These are phyloP conservation scores for Mactromeris polynyma DNA, from an alignment of 2,888 invertebrate genomes.

Conservation along the genomic window DNA sequence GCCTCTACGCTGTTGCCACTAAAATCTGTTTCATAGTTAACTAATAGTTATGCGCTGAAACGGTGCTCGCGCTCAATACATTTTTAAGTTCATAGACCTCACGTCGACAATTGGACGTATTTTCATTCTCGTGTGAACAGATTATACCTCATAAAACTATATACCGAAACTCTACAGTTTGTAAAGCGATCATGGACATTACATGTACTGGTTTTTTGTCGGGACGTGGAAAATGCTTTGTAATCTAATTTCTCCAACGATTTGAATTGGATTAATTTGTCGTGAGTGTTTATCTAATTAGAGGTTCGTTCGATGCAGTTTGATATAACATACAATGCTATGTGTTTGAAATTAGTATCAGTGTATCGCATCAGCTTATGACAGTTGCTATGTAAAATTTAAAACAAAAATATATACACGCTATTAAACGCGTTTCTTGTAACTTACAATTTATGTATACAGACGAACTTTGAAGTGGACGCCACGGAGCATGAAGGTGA, in stretches of 20 bases:
- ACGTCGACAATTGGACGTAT: neutral
- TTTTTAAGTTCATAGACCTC: neutral
- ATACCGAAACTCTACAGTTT: neutral
- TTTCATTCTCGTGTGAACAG: neutral
- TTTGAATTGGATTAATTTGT: neutral
- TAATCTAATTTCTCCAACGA: neutral
- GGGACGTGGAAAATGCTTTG: neutral
- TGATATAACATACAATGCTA: neutral
- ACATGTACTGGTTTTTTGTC: neutral
- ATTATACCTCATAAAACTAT: neutral
- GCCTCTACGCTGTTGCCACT: neutral
- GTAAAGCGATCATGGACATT: neutral
- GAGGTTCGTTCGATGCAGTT: neutral
- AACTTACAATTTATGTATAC: neutral
- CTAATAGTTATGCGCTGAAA: neutral
- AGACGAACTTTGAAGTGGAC: neutral
- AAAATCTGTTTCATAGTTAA: neutral
- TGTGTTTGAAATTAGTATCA: neutral
- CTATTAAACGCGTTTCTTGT: neutral
- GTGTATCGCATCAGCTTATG: neutral
- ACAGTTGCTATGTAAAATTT: neutral
- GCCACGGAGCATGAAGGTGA: neutral
- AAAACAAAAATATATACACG: neutral
- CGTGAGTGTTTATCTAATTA: too few species aligned
- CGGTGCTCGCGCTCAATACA: neutral